Percentiles rank a stretch among this genome's conserved stretches.
phyloP scores from a whole-genome alignment of 2,113 vertebrate genomes.

The Cynoglossus semilaevis region DNA sequence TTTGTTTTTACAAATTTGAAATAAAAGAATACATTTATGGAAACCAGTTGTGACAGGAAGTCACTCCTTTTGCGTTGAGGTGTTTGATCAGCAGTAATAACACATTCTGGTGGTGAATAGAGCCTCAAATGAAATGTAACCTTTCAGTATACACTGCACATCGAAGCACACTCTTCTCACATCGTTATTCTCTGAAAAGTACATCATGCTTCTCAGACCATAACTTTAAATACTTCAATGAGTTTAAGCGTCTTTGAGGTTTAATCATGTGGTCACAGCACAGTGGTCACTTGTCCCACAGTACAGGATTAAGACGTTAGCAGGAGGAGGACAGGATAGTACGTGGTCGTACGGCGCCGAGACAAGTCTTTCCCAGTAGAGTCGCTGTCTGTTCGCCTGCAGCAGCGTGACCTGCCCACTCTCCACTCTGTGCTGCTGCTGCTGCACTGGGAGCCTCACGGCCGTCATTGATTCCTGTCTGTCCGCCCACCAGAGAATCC shows the following conservation, averaged over 20 bases:
- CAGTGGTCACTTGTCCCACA: constrained; percentile 30
- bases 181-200: constrained; percentile 1
- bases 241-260: constrained; percentile 13
- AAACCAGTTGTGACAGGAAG: constrained; percentile 3
- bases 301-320: constrained; percentile 33
- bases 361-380: constrained; percentile 23
- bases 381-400: constrained; percentile 16
- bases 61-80: neutral
- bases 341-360: constrained; percentile 30
- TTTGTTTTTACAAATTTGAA: neutral
- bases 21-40: constrained; percentile 2
- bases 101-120: constrained; percentile 4
- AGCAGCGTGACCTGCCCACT: constrained; percentile 33
- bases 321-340: constrained; percentile 6
- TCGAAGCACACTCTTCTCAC: neutral
- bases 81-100: constrained; percentile 2
- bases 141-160: neutral
- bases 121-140: neutral
- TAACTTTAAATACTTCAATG: constrained; percentile 3
- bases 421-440: neutral
- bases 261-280: constrained; percentile 32
- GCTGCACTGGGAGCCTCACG: constrained; percentile 34
- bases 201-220: constrained; percentile 6
- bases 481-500: constrained; percentile 55
- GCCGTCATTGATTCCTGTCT: constrained; percentile 48